Evolutionary conservation across 2,888 invertebrate species (phyloP), one percentile per base, ranked within the genome.

Genomic region (Zaprionus obscuricornis): DNA sequence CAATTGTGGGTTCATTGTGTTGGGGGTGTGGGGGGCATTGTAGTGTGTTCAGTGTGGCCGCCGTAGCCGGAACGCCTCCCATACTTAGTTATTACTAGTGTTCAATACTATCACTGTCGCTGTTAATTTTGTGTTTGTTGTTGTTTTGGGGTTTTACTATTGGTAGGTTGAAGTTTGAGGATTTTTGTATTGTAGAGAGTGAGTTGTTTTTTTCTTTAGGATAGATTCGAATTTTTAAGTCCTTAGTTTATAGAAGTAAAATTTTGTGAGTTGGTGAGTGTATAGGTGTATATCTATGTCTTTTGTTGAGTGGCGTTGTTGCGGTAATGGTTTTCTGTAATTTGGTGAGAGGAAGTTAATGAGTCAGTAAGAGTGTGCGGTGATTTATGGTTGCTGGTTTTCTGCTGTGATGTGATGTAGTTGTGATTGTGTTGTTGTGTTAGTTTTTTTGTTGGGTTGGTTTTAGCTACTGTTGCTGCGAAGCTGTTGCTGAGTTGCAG

Each of bases 121-220:
- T n/a, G n/a, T n/a, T n/a, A n/a, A n/a, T n/a, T n/a, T n/a, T n/a
- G n/a, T n/a, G n/a, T n/a, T n/a, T n/a, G n/a, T n/a, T n/a, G n/a
- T n/a, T n/a, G n/a, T n/a, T n/a, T n/a, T n/a, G n/a, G n/a, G n/a
- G n/a, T n/a, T n/a, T n/a, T n/a, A n/a, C n/a, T n/a, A n/a, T n/a
- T n/a, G n/a, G n/a, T n/a, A n/a, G n/a, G n/a, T n/a, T n/a, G n/a
- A n/a, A n/a, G n/a, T n/a, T n/a, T n/a, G n/a, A n/a, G n/a, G n/a
- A n/a, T n/a, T 47, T 45, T 22, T 10, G 31, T 20, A 22, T 45
- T 2, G 45, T 31, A 13, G 31, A 2, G 8, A 31, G n/a, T 14
- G 33, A 33, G 7, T 29, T 45, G 18, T 22, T 45, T 45, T 45
- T 43, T n/a, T 45, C n/a, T 11, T 20, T 33, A n/a, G 33, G 18